These are phyloP conservation scores for Phalera bucephala DNA, from an alignment of 2,888 invertebrate genomes.

Conservation along the genomic window DNA sequence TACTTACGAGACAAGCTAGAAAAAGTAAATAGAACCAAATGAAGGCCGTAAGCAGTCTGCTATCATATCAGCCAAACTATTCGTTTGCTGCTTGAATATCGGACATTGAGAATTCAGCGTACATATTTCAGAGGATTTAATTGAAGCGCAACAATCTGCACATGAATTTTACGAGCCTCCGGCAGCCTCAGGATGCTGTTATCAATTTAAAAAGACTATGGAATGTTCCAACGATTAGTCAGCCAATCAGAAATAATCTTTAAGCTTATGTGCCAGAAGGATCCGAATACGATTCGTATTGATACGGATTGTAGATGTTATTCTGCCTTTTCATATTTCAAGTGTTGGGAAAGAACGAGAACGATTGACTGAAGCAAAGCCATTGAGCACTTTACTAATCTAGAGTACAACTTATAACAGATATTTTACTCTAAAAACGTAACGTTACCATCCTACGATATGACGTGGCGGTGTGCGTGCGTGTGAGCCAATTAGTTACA, in stretches of 20 bases:
- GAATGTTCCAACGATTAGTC: constrained; percentile 32
- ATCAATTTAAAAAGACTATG: constrained; percentile 39
- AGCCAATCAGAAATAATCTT: constrained; percentile 40
- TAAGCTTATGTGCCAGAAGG: constrained; percentile 19
- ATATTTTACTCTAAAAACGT: no score
- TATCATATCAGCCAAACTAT: constrained; percentile 26
- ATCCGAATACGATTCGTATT: no score
- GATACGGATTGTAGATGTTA: no score
- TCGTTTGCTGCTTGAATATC: constrained; percentile 30
- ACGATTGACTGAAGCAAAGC: no score
- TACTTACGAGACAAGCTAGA: no score
- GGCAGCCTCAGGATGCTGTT: constrained; percentile 22
- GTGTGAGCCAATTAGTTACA: no score
- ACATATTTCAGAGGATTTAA: constrained; percentile 48
- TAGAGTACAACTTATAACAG: no score
- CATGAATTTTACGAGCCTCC: constrained; percentile 50
- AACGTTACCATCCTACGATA: no score
- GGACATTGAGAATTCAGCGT: constrained; percentile 37
- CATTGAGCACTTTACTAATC: no score
- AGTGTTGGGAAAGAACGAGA: no score
- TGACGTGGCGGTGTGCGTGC: no score
- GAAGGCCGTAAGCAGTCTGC: constrained; percentile 7
- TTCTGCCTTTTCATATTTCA: no score
- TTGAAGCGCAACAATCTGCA: constrained; percentile 46
- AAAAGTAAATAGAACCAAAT: constrained; percentile 6